Percentiles rank a stretch among this genome's conserved stretches.
phyloP scores from a whole-genome alignment of 2,888 invertebrate species.

The Keiferia lycopersicella region DNA sequence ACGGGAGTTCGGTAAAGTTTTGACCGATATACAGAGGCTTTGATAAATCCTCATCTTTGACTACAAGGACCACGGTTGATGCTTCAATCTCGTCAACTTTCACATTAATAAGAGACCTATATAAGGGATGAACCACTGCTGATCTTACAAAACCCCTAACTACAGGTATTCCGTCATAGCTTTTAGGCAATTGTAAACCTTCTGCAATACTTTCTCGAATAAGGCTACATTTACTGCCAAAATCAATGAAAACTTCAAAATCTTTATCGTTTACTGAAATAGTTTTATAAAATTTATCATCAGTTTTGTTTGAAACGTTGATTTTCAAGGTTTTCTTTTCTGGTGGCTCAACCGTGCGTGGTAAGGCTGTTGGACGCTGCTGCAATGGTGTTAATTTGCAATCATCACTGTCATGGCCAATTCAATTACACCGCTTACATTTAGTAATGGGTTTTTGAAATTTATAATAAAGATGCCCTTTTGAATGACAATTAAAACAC shows the following conservation, averaged over 20 bases:
- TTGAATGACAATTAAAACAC: too few species aligned
- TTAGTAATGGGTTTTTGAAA: too few species aligned
- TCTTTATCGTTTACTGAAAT: slow-evolving; percentile 21
- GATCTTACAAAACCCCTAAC: slow-evolving; percentile 34
- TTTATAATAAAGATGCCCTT: too few species aligned
- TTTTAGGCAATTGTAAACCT: slow-evolving; percentile 21
- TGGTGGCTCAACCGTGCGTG: not conserved
- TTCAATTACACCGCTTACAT: slow-evolving; percentile 25
- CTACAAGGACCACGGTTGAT: slow-evolving; percentile 24
- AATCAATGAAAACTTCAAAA: slow-evolving; percentile 30
- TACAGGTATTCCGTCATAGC: slow-evolving; percentile 27
- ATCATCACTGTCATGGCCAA: slow-evolving; percentile 25
- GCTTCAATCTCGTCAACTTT: slow-evolving; percentile 31
- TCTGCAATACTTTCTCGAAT: slow-evolving; percentile 29
- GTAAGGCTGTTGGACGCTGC: not conserved
- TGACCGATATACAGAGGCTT: slow-evolving; percentile 29
- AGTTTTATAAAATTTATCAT: slow-evolving; percentile 31
- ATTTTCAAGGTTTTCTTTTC: slow-evolving; percentile 27
- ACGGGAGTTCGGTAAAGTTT: slow-evolving; percentile 31
- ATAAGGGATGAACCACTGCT: slow-evolving; percentile 27
- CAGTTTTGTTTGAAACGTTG: slow-evolving; percentile 13
- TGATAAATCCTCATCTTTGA: slow-evolving; percentile 24
- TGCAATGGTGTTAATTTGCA: slow-evolving; percentile 24
- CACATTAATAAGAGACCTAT: slow-evolving; percentile 26
- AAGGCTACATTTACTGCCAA: slow-evolving; percentile 33